phyloP scores from a whole-genome alignment of 2,797 vertebrate genomes.

The Anguilla pacifica region DNA sequence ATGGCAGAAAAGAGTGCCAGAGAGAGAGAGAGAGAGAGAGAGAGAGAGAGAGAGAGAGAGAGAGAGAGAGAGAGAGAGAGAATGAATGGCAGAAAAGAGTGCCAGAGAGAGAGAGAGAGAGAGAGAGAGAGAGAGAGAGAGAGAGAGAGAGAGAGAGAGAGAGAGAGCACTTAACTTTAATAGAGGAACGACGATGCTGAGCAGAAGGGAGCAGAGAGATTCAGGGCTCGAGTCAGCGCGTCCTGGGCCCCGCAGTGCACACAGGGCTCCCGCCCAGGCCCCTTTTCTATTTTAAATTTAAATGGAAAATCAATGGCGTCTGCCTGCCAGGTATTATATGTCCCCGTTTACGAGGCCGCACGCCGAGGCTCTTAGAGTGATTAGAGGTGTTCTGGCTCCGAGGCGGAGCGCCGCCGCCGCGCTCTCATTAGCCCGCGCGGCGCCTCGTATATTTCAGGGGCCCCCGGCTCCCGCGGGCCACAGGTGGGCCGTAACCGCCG shows the following conservation, averaged over 20 bases:
- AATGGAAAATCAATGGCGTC: neutral
- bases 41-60: too few species aligned
- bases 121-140: too few species aligned
- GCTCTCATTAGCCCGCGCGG: neutral
- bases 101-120: too few species aligned
- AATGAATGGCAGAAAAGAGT: too few species aligned
- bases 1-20: too few species aligned
- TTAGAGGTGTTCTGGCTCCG: neutral
- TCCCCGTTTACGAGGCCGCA: neutral
- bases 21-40: too few species aligned
- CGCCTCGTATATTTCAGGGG: neutral
- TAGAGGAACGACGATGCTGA: neutral
- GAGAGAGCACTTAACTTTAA: conserved; percentile 2
- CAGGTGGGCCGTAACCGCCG: neutral
- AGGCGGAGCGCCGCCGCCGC: neutral
- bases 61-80: too few species aligned
- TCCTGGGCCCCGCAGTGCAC: neutral
- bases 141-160: too few species aligned
- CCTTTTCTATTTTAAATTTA: neutral
- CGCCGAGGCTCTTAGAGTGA: neutral
- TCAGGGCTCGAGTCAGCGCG: neutral
- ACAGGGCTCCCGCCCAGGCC: neutral
- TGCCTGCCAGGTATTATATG: neutral
- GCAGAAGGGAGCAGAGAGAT: neutral
- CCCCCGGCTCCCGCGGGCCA: neutral